These are phyloP conservation scores for Argopecten irradians DNA, from an alignment of 1,140 invertebrate species.

Conservation along the genomic window DNA sequence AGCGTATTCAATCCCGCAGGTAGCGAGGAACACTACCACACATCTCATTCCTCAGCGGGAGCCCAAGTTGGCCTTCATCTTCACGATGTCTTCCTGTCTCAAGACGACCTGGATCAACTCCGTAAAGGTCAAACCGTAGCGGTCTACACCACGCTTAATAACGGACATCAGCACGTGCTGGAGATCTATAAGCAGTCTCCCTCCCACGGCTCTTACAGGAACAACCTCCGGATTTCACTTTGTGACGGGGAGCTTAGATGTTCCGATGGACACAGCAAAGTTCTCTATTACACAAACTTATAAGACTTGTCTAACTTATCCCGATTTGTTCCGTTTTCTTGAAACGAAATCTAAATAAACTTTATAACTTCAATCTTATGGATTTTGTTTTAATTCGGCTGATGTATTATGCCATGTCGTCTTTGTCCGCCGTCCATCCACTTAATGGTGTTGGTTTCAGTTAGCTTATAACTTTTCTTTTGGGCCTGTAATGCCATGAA, in stretches of 20 bases:
- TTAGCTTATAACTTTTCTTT: too few relatives aligned
- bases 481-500: too few relatives aligned
- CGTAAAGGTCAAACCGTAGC: background rate
- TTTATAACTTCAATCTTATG: too few relatives aligned
- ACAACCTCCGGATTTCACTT: background rate
- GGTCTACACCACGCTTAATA: conserved; percentile 41
- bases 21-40: conserved; percentile 21
- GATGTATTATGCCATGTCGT: too few relatives aligned
- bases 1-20: background rate
- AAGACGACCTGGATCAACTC: conserved; percentile 30
- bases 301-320: background rate
- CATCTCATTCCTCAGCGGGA: background rate
- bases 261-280: conserved; percentile 32
- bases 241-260: conserved; percentile 37
- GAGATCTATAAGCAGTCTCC: background rate
- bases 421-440: too few relatives aligned
- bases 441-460: too few relatives aligned
- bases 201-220: background rate
- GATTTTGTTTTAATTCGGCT: too few relatives aligned
- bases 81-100: conserved; percentile 48
- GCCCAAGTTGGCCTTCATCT: conserved; percentile 39
- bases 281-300: background rate
- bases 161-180: conserved; percentile 51
- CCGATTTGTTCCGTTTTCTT: too few relatives aligned
- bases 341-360: too few relatives aligned